phyloP scores from a whole-genome alignment of 2,888 invertebrate species.

The Caenorhabditis sp. region DNA sequence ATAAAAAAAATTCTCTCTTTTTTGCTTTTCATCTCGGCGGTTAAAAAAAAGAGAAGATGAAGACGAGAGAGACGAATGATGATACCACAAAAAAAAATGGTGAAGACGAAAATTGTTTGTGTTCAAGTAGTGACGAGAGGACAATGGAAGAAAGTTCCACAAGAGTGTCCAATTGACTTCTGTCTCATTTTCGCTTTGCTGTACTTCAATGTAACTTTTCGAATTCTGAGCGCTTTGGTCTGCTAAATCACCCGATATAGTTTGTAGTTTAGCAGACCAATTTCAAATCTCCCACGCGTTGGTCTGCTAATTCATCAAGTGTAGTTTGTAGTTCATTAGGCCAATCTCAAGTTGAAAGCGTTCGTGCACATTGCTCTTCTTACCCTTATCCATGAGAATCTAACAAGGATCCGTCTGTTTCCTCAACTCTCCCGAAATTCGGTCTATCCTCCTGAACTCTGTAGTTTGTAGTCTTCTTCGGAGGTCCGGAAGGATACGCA shows the following conservation, averaged over 20 bases:
- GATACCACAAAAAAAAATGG: no score
- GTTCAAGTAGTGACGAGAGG: not conserved
- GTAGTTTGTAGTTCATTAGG: no score
- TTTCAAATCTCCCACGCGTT: no score
- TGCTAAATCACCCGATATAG: no score
- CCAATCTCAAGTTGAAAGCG: no score
- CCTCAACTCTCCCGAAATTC: not conserved
- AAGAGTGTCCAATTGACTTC: not conserved
- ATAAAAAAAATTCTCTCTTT: not conserved
- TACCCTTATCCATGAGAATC: no score
- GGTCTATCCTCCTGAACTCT: not conserved
- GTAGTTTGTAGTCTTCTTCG: conserved; percentile 2
- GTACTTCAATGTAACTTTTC: no score
- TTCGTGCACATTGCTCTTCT: no score
- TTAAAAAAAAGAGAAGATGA: not conserved
- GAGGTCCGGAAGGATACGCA: not conserved
- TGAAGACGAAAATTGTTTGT: conserved; percentile 9
- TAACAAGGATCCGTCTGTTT: not conserved
- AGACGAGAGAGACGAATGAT: not conserved
- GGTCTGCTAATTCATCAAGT: no score
- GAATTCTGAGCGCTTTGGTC: no score
- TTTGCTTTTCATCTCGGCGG: not conserved
- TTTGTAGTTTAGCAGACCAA: no score
- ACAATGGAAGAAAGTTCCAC: conserved; percentile 12
- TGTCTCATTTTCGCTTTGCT: conserved; percentile 4